phyloP scores from a whole-genome alignment of 1,140 invertebrate species.

The Drosophila chauvacae region DNA sequence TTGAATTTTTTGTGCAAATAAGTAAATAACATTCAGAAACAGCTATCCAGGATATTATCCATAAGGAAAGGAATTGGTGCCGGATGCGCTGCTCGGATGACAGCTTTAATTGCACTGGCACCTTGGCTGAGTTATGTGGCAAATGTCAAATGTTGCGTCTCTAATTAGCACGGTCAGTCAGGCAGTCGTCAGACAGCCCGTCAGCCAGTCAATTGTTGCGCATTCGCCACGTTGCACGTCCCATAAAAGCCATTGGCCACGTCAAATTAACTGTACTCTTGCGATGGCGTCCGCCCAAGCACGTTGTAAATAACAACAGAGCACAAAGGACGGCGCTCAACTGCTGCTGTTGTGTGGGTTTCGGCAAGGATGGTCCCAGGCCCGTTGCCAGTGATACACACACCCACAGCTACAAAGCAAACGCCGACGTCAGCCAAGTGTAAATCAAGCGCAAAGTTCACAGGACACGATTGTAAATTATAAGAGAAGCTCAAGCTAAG shows the following conservation, averaged over 20 bases:
- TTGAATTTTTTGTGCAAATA: not conserved
- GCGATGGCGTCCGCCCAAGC: slow-evolving; percentile 47
- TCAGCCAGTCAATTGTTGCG: slow-evolving; percentile 61
- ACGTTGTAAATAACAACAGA: slow-evolving; percentile 73
- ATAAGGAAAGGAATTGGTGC: not conserved
- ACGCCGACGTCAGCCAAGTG: slow-evolving; percentile 74
- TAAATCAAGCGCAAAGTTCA: slow-evolving; percentile 77
- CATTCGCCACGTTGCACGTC: slow-evolving; percentile 46
- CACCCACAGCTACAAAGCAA: slow-evolving; percentile 48
- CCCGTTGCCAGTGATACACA: slow-evolving; percentile 17
- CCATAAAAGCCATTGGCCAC: slow-evolving; percentile 55
- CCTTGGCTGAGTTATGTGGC: slow-evolving; percentile 17
- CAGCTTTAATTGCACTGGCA: slow-evolving; percentile 16
- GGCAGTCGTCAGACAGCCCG: slow-evolving; percentile 28
- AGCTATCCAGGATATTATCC: too few relatives aligned
- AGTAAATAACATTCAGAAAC: not conserved
- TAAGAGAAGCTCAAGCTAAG: slow-evolving; percentile 64
- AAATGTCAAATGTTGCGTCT: slow-evolving; percentile 41
- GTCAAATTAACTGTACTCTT: slow-evolving; percentile 65
- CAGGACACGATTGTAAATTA: slow-evolving; percentile 76
- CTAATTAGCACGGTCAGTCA: slow-evolving; percentile 56
- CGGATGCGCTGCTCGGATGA: not conserved
- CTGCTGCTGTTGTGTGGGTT: slow-evolving; percentile 29
- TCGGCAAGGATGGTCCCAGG: not conserved
- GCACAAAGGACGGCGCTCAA: slow-evolving; percentile 49